phyloP scores from a whole-genome alignment of 1,140 invertebrate species.

The Periplaneta americana region DNA sequence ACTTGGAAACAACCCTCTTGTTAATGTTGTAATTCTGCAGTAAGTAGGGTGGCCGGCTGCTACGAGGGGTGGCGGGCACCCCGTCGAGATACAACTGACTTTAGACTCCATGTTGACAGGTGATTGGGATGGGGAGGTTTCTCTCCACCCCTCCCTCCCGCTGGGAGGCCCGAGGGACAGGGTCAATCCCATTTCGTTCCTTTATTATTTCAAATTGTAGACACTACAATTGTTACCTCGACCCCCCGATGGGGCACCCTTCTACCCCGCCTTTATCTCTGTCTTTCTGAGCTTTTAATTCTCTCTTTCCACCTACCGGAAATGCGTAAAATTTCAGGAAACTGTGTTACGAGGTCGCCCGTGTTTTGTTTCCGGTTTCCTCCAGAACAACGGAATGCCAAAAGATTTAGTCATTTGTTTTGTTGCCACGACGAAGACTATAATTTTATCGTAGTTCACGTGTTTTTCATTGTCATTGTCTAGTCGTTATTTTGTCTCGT shows the following conservation, averaged over 20 bases:
- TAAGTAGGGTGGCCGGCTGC: not conserved
- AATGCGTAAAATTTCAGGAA: not conserved
- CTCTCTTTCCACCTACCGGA: not conserved
- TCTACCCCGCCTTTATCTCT: too few species aligned
- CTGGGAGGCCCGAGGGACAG: not conserved
- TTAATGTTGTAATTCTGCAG: not conserved
- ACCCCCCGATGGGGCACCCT: not conserved
- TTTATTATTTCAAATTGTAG: not conserved
- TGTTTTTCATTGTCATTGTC: too few species aligned
- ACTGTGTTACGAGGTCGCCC: not conserved
- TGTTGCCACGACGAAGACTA: too few species aligned
- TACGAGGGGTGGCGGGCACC: not conserved
- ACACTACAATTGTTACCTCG: not conserved
- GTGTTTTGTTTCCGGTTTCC: not conserved
- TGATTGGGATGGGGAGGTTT: not conserved
- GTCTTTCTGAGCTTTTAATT: not conserved
- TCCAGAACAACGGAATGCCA: too few species aligned
- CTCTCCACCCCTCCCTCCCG: not conserved
- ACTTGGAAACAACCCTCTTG: not conserved
- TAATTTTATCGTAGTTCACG: too few species aligned
- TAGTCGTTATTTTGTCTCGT: too few species aligned
- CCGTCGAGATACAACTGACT: not conserved
- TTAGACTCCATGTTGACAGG: not conserved
- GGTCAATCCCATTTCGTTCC: not conserved
- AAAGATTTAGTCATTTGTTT: too few species aligned